These are phyloP conservation scores for Lycocerus yunnanus DNA, from an alignment of 2,888 invertebrate genomes.

Conservation along the genomic window DNA sequence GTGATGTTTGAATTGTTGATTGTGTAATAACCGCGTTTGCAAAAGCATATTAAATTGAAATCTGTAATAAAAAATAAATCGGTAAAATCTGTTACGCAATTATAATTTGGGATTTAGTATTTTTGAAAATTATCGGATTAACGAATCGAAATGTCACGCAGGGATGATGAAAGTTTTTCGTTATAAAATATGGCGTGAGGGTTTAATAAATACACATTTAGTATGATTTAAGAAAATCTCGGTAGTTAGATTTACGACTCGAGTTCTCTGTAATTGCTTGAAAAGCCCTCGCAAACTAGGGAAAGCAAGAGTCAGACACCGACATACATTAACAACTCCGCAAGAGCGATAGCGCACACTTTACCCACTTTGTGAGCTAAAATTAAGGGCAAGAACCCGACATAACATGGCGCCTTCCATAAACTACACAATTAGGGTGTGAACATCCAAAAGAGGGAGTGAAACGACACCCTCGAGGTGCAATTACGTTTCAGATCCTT, in stretches of 20 bases:
- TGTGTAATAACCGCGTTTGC: conserved; percentile 9
- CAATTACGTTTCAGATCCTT: conserved; percentile 50
- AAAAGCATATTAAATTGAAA: conserved; percentile 6
- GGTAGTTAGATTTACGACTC: conserved; percentile 6
- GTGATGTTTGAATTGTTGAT: conserved; percentile 24
- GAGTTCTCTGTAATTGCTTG: conserved; percentile 13
- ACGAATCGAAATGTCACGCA: background rate
- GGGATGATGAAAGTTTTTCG: background rate
- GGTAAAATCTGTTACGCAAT: conserved; percentile 3
- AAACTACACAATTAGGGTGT: conserved; percentile 53
- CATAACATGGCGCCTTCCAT: conserved; percentile 45
- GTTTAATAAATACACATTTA: background rate
- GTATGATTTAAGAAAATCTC: conserved; percentile 7
- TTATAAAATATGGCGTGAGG: background rate
- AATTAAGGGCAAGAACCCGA: conserved; percentile 43
- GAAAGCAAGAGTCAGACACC: conserved; percentile 7
- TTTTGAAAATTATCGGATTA: background rate
- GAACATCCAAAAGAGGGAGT: conserved; percentile 42
- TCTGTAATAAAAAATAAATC: conserved; percentile 2
- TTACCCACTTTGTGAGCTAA: conserved; percentile 43
- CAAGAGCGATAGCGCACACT: conserved; percentile 38
- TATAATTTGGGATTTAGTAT: background rate
- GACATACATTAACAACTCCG: conserved; percentile 31
- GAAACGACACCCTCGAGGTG: conserved; percentile 50
- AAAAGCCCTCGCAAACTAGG: conserved; percentile 9